phyloP scores from a whole-genome alignment of 1,140 invertebrate species.

The Scaptodrosophila lebanonensis region DNA sequence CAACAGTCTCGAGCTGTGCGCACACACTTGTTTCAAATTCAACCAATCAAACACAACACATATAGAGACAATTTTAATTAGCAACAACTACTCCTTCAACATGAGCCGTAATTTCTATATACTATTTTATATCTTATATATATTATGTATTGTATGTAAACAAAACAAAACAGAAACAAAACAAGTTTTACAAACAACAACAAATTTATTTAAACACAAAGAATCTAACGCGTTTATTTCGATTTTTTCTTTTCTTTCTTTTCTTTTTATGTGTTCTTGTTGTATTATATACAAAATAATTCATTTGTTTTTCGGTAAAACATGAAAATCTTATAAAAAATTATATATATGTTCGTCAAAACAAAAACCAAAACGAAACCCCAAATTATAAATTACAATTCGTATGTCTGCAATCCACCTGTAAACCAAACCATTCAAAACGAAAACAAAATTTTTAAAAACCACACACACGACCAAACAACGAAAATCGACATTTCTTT shows the following conservation, averaged over 20 bases:
- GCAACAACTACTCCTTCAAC: too few relatives aligned
- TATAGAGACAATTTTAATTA: constrained; percentile 17
- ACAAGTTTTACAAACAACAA: constrained; percentile 13
- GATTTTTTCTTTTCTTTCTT: constrained; percentile 77
- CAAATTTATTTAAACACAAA: constrained; percentile 56
- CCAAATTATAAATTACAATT: too few relatives aligned
- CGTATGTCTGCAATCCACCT: not conserved
- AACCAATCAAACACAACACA: constrained; percentile 19
- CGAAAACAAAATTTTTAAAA: constrained; percentile 45
- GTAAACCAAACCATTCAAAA: constrained; percentile 2
- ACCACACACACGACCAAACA: constrained; percentile 37
- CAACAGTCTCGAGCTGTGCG: not conserved
- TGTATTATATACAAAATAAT: constrained; percentile 54
- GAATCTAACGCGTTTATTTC: constrained; percentile 77
- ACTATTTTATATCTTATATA: constrained; percentile 26
- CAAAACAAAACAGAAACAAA: too few relatives aligned
- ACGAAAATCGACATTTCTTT: constrained; percentile 20
- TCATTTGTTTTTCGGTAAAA: constrained; percentile 73
- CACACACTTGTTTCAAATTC: constrained; percentile 1
- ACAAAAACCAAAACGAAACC: too few relatives aligned
- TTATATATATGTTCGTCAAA: constrained; percentile 78
- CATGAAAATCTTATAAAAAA: constrained; percentile 58
- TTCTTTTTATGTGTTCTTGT: constrained; percentile 76
- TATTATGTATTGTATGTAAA: constrained; percentile 52
- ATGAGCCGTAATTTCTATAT: constrained; percentile 27